phyloP scores from a whole-genome alignment of 2,797 vertebrate species.

The Martes flavigula region DNA sequence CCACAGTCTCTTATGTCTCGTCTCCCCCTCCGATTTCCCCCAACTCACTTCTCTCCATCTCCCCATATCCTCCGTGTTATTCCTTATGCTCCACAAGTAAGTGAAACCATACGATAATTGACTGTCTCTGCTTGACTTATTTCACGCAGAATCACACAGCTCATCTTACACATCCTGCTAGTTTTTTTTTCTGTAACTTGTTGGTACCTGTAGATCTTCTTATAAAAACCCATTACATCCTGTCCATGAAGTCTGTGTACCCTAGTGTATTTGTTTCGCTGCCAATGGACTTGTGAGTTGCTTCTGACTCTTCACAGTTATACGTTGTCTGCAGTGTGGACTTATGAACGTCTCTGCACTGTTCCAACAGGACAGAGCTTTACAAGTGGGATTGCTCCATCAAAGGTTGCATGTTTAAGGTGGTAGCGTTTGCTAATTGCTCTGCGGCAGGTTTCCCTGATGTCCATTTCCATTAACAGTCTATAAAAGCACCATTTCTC shows the following conservation, averaged over 20 bases:
- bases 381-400: neutral
- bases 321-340: accelerated
- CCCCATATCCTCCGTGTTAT: no score
- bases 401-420: neutral
- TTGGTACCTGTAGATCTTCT: neutral
- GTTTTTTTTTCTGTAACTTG: neutral
- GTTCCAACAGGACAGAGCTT: neutral
- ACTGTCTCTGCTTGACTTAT: no score
- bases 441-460: neutral
- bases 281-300: neutral
- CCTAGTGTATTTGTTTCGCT: neutral
- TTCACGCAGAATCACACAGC: neutral
- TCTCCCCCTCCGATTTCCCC: no score
- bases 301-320: neutral
- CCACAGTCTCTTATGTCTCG: no score
- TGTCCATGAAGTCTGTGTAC: neutral
- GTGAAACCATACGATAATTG: no score
- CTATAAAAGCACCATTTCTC: neutral
- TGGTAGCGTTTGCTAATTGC: neutral
- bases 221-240: neutral
- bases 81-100: no score
- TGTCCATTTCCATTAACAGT: neutral
- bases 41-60: no score
- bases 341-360: neutral
- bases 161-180: neutral